These are phyloP conservation scores for Chaetophractus vellerosus DNA, from an alignment of 2,797 vertebrate species.

Conservation along the genomic window DNA sequence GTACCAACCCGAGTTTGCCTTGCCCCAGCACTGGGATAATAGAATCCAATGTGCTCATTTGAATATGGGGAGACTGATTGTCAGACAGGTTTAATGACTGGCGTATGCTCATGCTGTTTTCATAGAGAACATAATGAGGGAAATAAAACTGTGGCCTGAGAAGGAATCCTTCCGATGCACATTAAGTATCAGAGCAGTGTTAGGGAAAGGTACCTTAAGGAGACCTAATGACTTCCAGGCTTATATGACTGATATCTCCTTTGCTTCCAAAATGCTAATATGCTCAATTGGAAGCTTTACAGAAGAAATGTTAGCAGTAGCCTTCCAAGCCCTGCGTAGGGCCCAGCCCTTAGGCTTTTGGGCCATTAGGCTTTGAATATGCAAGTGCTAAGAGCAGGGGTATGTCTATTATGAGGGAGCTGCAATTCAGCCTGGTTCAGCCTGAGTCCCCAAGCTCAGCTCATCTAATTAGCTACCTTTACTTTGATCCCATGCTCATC, in stretches of 20 bases:
- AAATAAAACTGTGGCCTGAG: neutral
- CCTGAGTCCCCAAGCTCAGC: neutral
- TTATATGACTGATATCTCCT: neutral
- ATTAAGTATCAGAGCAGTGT: neutral
- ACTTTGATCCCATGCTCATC: neutral
- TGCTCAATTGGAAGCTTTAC: neutral
- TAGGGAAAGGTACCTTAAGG: conserved; percentile 17
- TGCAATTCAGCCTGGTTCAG: neutral
- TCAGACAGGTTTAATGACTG: neutral
- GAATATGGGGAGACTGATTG: neutral
- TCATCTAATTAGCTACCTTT: neutral
- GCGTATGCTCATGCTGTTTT: neutral
- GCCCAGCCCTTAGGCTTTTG: neutral
- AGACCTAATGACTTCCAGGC: neutral
- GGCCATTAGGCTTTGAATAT: neutral
- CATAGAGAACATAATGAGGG: neutral
- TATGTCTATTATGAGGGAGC: neutral
- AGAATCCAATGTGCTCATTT: neutral
- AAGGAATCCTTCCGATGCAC: neutral
- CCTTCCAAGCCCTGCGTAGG: neutral
- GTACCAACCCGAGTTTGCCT: neutral
- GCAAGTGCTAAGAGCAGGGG: neutral
- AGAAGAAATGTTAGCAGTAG: neutral
- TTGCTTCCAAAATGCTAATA: neutral
- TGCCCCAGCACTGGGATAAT: neutral